Evolutionary conservation across 2,888 invertebrate species (phyloP), one percentile per base, ranked within the genome.

Genomic region (Slavum lentiscoides): DNA sequence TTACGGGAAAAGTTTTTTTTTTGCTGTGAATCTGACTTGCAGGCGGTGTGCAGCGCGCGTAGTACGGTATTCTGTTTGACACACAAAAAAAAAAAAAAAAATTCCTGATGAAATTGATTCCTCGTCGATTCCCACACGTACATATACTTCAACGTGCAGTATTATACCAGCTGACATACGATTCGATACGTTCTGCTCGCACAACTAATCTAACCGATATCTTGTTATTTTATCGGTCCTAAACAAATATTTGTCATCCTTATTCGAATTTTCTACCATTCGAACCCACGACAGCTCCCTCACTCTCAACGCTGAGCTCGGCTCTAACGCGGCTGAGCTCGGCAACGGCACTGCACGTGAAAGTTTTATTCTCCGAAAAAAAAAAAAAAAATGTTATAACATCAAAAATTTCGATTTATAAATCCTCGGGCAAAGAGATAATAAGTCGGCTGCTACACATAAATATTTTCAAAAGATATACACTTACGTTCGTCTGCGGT

Each of bases 191-290:
- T 21, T 72, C 21, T 43, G 6, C 43, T 72, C 21, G n/a, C 1
- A 49, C 15, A 15, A 11, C 49, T 49, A 49, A 49, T 11, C 49
- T 49, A 13, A 49, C 49, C 70, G 13, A 73, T 30, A 30, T 23
- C 61, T 13, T 49, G 62, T 73, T 73, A 43, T 73, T 73, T 30
- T 4, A 30, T 30, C 73, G 49, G 61, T 73, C 62, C 73, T 62
- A 62, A 73, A 62, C 73, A 73, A 62, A 73, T 73, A 73, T 73
- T 73, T 73, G 11, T 62, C 30, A n/a, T 30, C 73, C 49, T 19
- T 62, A 49, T 49, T 49, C 49, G 13, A 49, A 49, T 49, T 49
- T 49, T 49, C 13, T 11, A 15, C 11, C 49, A 11, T 49, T 49
- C 49, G 3, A 49, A 49, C 49, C 43, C 11, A 43, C 2, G 9